Conservation (phyloP, 2,797 vertebrate genomes). For the Clarias platycephalus region DNA sequence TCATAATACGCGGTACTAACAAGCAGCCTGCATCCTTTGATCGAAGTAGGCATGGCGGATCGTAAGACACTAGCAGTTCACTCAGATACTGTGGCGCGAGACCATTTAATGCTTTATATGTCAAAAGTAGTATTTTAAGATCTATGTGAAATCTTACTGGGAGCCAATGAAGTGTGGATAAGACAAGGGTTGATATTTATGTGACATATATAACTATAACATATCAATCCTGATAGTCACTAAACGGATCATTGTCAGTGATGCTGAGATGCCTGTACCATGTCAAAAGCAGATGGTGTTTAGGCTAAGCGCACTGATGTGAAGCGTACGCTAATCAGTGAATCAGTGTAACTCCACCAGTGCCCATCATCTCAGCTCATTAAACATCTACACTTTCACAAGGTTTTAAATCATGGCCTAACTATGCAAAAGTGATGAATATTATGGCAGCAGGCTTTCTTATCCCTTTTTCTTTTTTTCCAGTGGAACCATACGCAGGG, state of each 20-base stretch:
- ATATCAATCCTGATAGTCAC: background rate
- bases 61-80: no score
- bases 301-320: slow-evolving; percentile 1
- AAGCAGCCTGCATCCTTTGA: no score
- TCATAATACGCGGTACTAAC: no score
- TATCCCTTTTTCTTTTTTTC: background rate
- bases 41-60: no score
- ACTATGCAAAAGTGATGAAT: background rate
- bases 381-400: background rate
- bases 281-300: background rate
- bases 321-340: background rate
- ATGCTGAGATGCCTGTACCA: background rate
- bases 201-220: background rate
- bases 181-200: no score
- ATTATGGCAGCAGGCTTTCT: background rate
- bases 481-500: background rate
- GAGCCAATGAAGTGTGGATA: no score
- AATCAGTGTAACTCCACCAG: background rate
- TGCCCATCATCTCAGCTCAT: background rate
- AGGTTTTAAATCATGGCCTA: background rate
- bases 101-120: no score
- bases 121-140: no score
- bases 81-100: no score
- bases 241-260: background rate
- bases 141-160: no score